Percentiles rank a stretch among this genome's conserved stretches.
phyloP scores from a whole-genome alignment of 2,113 vertebrate genomes.

The Chloropsis hardwickii region DNA sequence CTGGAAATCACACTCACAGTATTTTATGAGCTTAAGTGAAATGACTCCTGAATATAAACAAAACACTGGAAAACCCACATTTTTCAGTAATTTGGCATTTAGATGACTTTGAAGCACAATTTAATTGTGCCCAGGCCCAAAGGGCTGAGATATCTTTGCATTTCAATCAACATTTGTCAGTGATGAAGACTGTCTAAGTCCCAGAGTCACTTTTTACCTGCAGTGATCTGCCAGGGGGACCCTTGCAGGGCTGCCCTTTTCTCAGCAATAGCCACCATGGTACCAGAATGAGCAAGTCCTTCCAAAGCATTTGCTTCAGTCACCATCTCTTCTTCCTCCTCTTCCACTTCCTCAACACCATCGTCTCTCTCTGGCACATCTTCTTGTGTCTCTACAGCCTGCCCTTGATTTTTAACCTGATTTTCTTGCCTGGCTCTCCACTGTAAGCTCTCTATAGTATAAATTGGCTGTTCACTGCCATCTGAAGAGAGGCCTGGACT shows the following conservation, averaged over 20 bases:
- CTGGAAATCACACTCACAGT: background rate
- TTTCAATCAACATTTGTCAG: background rate
- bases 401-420: conserved; percentile 34
- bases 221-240: conserved; percentile 85
- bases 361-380: background rate
- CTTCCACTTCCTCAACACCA: conserved; percentile 28
- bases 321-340: conserved; percentile 69
- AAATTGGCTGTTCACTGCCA: conserved; percentile 75
- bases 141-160: background rate
- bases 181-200: background rate
- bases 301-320: conserved; percentile 42
- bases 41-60: background rate
- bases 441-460: conserved; percentile 87
- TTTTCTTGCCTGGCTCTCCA: conserved; percentile 69
- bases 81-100: background rate
- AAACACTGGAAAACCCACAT: rapidly evolving
- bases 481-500: conserved; percentile 13
- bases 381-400: background rate
- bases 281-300: conserved; percentile 64
- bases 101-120: background rate
- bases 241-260: conserved; percentile 79
- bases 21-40: background rate
- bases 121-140: background rate
- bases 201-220: conserved; percentile 65
- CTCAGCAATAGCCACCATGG: conserved; percentile 69